Conservation (phyloP, 2,888 invertebrate genomes). For the Trichogramma dendrolimi region DNA sequence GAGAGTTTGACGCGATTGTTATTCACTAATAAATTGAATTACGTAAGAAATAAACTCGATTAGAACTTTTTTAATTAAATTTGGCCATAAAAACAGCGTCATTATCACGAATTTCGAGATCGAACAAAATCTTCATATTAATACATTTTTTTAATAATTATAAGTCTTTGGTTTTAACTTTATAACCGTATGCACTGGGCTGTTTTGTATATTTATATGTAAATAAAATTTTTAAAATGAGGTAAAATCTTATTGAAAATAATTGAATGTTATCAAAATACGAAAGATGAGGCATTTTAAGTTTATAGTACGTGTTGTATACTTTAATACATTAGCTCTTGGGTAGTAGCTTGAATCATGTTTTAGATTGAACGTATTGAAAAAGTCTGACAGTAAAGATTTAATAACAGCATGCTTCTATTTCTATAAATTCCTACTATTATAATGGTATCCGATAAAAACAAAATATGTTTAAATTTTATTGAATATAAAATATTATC, state of each 20-base stretch:
- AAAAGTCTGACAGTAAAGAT: conserved; percentile 30
- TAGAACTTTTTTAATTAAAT: too few relatives aligned
- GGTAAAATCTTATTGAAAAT: background rate
- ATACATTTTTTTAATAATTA: background rate
- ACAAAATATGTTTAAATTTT: conserved; percentile 39
- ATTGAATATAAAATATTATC: conserved; percentile 46
- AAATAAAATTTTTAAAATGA: background rate
- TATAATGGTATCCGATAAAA: conserved; percentile 39
- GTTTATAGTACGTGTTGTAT: background rate
- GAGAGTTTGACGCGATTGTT: too few relatives aligned
- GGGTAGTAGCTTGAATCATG: conserved; percentile 25
- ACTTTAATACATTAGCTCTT: conserved; percentile 16
- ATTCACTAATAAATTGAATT: too few relatives aligned
- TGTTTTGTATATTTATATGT: background rate
- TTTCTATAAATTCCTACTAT: conserved; percentile 42
- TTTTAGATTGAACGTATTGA: conserved; percentile 25
- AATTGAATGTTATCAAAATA: background rate
- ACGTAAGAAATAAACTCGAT: too few relatives aligned
- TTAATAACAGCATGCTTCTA: conserved; percentile 34
- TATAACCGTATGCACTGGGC: background rate
- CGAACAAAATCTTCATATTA: too few relatives aligned
- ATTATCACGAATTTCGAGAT: too few relatives aligned
- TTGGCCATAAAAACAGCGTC: too few relatives aligned
- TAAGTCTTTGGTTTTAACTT: background rate
- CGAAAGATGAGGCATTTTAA: background rate